Conservation (phyloP, 2,797 vertebrate species). For the Oryzias dopingdopingensis region DNA sequence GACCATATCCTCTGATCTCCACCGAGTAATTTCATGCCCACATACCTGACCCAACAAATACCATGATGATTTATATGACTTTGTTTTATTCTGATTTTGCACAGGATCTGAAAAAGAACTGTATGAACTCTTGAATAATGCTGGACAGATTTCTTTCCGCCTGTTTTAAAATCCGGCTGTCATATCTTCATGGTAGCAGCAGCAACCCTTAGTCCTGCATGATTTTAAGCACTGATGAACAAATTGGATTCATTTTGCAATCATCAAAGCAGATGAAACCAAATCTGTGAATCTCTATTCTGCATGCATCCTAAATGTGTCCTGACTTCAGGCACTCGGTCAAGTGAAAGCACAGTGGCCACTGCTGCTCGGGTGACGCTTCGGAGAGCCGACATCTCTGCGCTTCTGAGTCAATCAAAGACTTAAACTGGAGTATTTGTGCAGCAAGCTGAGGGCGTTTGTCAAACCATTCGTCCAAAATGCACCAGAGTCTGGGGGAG, state of each 20-base stretch:
- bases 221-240: conserved; percentile 26
- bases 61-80: too few species aligned
- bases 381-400: conserved; percentile 12
- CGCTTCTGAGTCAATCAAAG: conserved; percentile 41
- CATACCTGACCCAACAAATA: too few species aligned
- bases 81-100: too few species aligned
- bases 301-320: conserved; percentile 74
- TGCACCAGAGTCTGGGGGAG: conserved; percentile 34
- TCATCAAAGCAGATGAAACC: conserved; percentile 55
- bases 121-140: too few species aligned
- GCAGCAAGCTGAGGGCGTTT: conserved; percentile 50
- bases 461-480: conserved; percentile 63
- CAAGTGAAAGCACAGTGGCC: conserved; percentile 46
- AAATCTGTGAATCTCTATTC: conserved; percentile 44
- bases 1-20: too few species aligned
- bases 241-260: conserved; percentile 64
- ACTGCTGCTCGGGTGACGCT: conserved; percentile 49
- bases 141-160: too few species aligned
- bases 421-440: conserved; percentile 68
- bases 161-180: not conserved
- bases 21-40: too few species aligned
- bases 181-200: conserved; percentile 13
- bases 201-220: conserved; percentile 9
- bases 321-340: conserved; percentile 54
- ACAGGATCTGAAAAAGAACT: too few species aligned